Evolutionary conservation across 2,113 vertebrate species (phyloP).

Genomic region (Gallinago media): DNA sequence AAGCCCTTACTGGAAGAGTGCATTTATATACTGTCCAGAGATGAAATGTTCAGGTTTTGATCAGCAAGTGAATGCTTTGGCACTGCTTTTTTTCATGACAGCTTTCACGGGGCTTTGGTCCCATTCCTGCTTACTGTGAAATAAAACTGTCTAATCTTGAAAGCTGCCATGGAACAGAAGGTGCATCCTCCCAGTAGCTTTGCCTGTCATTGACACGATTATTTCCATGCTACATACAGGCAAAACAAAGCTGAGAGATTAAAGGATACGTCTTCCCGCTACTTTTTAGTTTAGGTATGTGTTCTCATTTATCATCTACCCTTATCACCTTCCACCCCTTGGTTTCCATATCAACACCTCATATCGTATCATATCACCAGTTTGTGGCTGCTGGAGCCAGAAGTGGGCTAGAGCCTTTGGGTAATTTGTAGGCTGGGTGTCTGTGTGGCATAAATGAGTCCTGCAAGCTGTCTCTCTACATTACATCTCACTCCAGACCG

Average conservation of each 20-base stretch:
- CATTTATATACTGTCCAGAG: neutral
- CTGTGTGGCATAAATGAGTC: neutral
- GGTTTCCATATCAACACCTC: neutral
- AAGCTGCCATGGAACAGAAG: neutral
- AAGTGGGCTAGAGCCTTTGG: neutral
- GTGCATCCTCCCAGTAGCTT: neutral
- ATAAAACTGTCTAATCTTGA: constrained; percentile 12
- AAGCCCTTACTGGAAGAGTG: neutral
- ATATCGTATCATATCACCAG: accelerated
- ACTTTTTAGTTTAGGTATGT: neutral
- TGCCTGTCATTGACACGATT: neutral
- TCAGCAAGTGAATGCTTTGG: neutral
- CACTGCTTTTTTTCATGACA: neutral
- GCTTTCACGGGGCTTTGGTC: constrained; percentile 6
- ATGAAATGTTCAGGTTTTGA: constrained; percentile 18
- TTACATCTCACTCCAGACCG: neutral
- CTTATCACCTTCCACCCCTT: neutral
- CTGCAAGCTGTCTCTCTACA: neutral
- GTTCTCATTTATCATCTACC: neutral
- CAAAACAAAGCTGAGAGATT: constrained; percentile 5
- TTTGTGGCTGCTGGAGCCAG: neutral
- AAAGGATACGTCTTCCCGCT: neutral
- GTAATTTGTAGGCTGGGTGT: neutral
- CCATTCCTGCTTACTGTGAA: neutral
- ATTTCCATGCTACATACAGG: neutral